A percentile compares a stretch with the other conserved stretches of the same genome.
These are phyloP conservation scores for Resseliella maxima DNA, from an alignment of 2,888 invertebrate genomes.

Conservation along the genomic window DNA sequence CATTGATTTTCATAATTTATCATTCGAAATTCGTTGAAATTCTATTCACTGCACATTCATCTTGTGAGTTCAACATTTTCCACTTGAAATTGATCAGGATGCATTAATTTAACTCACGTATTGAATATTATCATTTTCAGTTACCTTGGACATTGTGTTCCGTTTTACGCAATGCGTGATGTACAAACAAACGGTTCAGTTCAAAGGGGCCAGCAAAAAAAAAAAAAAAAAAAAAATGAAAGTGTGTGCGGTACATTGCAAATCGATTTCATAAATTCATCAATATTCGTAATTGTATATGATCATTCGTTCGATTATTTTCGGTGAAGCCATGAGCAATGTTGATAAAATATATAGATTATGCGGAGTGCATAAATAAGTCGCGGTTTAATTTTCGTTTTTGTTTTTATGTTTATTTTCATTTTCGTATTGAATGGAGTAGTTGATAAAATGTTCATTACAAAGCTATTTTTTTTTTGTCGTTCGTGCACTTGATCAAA, in stretches of 20 bases:
- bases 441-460: neutral
- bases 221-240: neutral
- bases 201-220: neutral
- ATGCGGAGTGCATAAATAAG: conserved; percentile 2
- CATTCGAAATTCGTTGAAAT: too few relatives aligned
- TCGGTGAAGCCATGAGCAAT: neutral
- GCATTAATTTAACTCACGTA: conserved; percentile 4
- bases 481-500: conserved; percentile 26
- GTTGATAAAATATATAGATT: conserved; percentile 2
- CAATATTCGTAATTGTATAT: conserved; percentile 33
- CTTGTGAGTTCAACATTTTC: neutral
- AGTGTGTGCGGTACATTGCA: neutral
- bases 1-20: too few relatives aligned
- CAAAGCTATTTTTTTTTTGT: neutral
- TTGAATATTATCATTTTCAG: neutral
- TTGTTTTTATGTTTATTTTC: neutral
- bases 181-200: neutral
- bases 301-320: conserved; percentile 34
- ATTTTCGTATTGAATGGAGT: neutral
- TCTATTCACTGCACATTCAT: neutral
- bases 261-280: conserved; percentile 47
- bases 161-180: neutral
- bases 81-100: neutral
- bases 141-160: neutral
- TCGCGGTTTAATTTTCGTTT: neutral